Evolutionary conservation across 2,888 invertebrate genomes (phyloP).

Genomic region (Caenorhabditis auriculariae): DNA sequence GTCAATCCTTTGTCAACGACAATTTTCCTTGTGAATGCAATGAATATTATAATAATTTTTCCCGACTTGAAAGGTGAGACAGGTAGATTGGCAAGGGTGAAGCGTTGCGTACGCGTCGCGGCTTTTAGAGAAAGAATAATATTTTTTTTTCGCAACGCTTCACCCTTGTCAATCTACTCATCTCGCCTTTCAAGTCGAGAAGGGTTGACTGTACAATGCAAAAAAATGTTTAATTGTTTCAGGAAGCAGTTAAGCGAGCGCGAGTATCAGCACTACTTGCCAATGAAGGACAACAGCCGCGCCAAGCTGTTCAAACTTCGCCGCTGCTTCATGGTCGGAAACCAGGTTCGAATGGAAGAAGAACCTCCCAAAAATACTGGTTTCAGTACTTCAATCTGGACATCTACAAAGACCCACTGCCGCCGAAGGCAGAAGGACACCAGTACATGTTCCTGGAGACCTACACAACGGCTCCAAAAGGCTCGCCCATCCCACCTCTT

Average conservation of each 20-base stretch:
- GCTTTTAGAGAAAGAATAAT: neutral
- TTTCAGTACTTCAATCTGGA: constrained; percentile 59
- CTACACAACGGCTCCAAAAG: constrained; percentile 53
- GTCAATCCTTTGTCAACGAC: neutral
- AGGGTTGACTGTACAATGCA: no score
- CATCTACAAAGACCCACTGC: constrained; percentile 58
- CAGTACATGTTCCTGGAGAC: constrained; percentile 61
- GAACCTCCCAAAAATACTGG: no score
- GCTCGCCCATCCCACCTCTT: constrained; percentile 38
- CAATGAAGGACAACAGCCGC: constrained; percentile 53
- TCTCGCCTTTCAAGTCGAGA: no score
- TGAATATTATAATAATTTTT: neutral
- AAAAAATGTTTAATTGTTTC: no score
- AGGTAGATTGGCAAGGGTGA: constrained; percentile 1
- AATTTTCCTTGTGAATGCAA: no score
- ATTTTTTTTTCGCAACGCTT: neutral
- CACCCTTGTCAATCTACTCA: no score
- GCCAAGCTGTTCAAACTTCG: constrained; percentile 50
- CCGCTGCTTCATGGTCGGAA: constrained; percentile 58
- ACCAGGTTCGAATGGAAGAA: constrained; percentile 43
- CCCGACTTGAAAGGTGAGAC: neutral
- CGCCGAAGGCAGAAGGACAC: constrained; percentile 46
- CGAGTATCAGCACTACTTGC: constrained; percentile 48
- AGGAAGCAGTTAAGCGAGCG: constrained; percentile 18
- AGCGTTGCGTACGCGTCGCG: neutral